phyloP scores from a whole-genome alignment of 1,140 invertebrate species.

The Nylanderia fulva region DNA sequence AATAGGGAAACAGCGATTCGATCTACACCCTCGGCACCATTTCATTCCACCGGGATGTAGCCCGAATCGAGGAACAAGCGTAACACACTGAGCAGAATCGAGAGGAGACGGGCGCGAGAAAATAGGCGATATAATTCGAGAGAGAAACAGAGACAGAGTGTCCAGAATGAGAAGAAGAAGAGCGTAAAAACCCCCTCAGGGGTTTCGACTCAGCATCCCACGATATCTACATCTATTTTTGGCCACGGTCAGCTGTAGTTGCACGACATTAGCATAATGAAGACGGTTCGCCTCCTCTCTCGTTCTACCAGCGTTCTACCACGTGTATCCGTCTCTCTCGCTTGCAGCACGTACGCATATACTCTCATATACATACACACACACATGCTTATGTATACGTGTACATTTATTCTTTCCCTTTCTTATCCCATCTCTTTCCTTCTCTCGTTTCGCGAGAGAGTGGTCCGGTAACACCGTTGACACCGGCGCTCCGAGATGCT shows the following conservation, averaged over 20 bases:
- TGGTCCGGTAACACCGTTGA: conserved; percentile 45
- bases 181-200: conserved; percentile 68
- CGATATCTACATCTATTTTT: conserved; percentile 81
- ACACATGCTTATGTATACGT: no score
- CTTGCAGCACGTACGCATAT: not conserved
- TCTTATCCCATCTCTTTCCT: not conserved
- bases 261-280: conserved; percentile 84
- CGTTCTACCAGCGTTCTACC: conserved; percentile 41
- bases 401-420: conserved; percentile 9
- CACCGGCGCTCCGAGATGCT: conserved; percentile 18
- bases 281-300: conserved; percentile 75
- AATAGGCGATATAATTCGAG: not conserved
- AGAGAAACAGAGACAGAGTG: conserved; percentile 31
- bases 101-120: conserved; percentile 10
- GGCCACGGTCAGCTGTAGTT: conserved; percentile 81
- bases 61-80: conserved; percentile 69
- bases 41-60: conserved; percentile 66
- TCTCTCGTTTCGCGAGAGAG: not conserved
- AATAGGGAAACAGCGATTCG: conserved; percentile 73
- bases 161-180: conserved; percentile 21
- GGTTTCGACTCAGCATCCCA: conserved; percentile 76
- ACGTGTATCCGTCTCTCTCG: conserved; percentile 55
- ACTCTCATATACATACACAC: no score
- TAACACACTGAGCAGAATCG: conserved; percentile 59
- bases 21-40: conserved; percentile 72